Conservation (phyloP, 2,113 vertebrate genomes). For the Scytalopus superciliaris region DNA sequence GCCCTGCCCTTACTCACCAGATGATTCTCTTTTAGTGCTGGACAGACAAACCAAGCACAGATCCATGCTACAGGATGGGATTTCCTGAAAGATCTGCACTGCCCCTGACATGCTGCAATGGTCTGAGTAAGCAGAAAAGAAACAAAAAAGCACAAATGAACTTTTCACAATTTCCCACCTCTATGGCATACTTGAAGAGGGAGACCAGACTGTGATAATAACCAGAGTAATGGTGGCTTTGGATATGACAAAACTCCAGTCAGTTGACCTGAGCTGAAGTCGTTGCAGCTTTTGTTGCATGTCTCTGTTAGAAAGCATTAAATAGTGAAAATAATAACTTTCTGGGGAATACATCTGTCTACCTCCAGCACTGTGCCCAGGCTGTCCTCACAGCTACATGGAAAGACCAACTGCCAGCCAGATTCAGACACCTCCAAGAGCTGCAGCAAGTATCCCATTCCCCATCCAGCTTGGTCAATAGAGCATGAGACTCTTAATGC, state of each 20-base stretch:
- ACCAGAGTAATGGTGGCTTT: background rate
- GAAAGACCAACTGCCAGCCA: background rate
- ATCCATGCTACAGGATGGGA: background rate
- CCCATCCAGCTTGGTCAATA: background rate
- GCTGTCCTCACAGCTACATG: background rate
- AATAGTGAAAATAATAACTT: background rate
- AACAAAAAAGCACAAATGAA: background rate
- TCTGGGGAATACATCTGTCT: background rate
- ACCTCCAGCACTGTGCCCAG: background rate
- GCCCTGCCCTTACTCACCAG: background rate
- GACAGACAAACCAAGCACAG: background rate
- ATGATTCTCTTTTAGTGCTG: background rate
- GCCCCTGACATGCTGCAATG: background rate
- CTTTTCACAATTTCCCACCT: background rate
- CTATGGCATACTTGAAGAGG: background rate
- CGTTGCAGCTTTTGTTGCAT: background rate
- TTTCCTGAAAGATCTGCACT: background rate
- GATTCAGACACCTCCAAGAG: background rate
- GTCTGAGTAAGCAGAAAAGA: background rate
- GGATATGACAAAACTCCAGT: background rate
- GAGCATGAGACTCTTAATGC: background rate
- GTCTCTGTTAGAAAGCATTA: background rate
- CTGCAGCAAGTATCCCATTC: too few relatives aligned
- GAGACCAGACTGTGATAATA: background rate
- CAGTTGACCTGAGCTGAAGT: background rate